Percentiles rank a stretch among this genome's conserved stretches.
Conservation (phyloP, 2,797 vertebrate genomes). For the Coilia nasus region DNA sequence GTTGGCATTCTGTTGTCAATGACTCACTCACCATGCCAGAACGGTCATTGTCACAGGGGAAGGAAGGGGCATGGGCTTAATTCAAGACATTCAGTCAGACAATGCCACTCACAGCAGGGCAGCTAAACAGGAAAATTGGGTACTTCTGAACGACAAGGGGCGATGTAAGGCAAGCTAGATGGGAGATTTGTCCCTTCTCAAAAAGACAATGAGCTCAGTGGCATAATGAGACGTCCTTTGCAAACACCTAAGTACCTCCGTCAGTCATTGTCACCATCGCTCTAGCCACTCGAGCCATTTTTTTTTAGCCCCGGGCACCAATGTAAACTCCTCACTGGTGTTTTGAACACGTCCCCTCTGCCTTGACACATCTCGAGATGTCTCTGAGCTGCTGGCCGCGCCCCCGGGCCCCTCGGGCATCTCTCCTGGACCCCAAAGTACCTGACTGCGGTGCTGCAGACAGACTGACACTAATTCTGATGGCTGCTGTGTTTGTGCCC, state of each 20-base stretch:
- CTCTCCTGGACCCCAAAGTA: background rate
- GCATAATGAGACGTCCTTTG: background rate
- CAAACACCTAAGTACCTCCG: slow-evolving; percentile 5
- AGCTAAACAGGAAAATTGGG: background rate
- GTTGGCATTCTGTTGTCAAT: background rate
- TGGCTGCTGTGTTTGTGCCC: slow-evolving; percentile 51
- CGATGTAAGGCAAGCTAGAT: background rate
- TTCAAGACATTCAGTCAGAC: background rate
- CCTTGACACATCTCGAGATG: background rate
- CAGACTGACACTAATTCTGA: slow-evolving; percentile 65
- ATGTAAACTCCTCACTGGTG: slow-evolving; percentile 49
- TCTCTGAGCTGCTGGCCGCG: background rate
- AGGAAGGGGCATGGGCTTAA: background rate
- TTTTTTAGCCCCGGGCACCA: slow-evolving; percentile 64
- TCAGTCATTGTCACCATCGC: slow-evolving; percentile 5
- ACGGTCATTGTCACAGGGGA: background rate
- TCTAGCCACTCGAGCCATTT: slow-evolving; percentile 69
- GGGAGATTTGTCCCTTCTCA: background rate
- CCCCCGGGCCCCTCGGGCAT: background rate
- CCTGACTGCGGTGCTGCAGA: slow-evolving; percentile 54
- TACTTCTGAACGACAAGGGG: slow-evolving; percentile 5
- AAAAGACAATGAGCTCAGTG: background rate
- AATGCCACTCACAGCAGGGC: background rate
- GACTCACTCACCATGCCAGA: slow-evolving; percentile 2
- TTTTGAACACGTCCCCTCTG: slow-evolving; percentile 31